Evolutionary conservation across 1,140 invertebrate species (phyloP), one percentile per base, ranked within the genome.

Genomic region (Drosophila pandora): DNA sequence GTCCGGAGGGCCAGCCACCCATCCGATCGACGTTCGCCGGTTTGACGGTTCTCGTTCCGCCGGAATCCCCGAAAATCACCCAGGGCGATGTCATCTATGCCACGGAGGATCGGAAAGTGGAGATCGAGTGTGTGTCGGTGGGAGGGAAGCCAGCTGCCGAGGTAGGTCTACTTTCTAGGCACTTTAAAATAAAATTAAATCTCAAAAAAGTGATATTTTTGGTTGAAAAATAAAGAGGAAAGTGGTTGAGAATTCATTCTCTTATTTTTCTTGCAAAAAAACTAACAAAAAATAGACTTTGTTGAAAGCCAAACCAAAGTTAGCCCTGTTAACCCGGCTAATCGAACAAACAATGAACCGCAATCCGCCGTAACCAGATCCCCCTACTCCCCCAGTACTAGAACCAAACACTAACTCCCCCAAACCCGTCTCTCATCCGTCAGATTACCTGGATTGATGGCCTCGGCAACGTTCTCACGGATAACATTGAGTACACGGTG

Each of bases 391-490:
- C 4, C 25, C 32, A n/a, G 3, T 28, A 28, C 25, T 6, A 28
- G 25, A 28, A 28, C 25, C 25, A 28, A 28, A 21, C 21, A 28
- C 41, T 32, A 28, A 41, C 3, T 23, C 39, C 7, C 34, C n/a
- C 21, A 13, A 12, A 13, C 5, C 12, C 10, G 12, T 41, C 30
- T 59, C 2, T 13, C 17, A 1, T 10, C 22, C 49, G 6, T 47
- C 92, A 96, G 95, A 95, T 96, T 84, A 95, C 95, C 63, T 96
- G 96, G 96, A 94, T 96, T 79, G 95, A 96, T 92, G 95, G 95
- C 17, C 91, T 94, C 34, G 94, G 94, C 41, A 94, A 94, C 62
- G 94, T 95, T 47, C 92, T 96, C 72, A 94, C 93, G 58, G 92
- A 93, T 54, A 94, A 94, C 54, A 93, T 95, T 64, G 94, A 95